These are phyloP conservation scores for Gallinago media DNA, from an alignment of 2,113 vertebrate genomes.

Conservation along the genomic window DNA sequence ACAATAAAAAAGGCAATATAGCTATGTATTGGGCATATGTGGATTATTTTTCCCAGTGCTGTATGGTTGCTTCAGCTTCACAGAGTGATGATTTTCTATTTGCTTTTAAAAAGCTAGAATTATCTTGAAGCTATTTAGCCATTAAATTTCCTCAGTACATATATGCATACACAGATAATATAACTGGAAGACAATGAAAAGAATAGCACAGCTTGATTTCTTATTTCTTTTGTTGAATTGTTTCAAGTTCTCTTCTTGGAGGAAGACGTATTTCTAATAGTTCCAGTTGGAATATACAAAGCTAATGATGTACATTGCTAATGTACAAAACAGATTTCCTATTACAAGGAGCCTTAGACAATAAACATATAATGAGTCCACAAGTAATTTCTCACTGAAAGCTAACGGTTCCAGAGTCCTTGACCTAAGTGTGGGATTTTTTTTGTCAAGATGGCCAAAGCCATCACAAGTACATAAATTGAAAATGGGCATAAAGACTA, in stretches of 20 bases:
- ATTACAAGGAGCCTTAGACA: conserved; percentile 8
- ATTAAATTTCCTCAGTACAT: neutral
- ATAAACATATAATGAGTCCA: conserved; percentile 35
- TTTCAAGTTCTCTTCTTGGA: neutral
- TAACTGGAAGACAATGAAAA: neutral
- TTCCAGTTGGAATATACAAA: conserved; percentile 34
- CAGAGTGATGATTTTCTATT: neutral
- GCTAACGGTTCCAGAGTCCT: neutral
- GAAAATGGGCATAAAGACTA: neutral
- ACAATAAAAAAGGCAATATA: neutral
- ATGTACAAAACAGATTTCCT: conserved; percentile 39
- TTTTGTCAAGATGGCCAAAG: conserved; percentile 23
- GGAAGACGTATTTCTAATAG: neutral
- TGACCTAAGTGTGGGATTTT: neutral
- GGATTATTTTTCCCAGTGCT: neutral
- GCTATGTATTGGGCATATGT: neutral
- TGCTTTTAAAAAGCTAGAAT: conserved; percentile 1
- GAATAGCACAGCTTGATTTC: neutral
- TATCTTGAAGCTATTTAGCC: neutral
- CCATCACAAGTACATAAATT: neutral
- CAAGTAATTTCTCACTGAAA: conserved; percentile 42
- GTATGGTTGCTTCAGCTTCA: neutral
- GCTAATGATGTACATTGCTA: conserved; percentile 39
- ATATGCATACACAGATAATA: neutral
- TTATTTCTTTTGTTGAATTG: conserved; percentile 28